Base-by-base conservation (phyloP, 2,797 vertebrate genomes). In the Holocentrus rufus region DNA sequence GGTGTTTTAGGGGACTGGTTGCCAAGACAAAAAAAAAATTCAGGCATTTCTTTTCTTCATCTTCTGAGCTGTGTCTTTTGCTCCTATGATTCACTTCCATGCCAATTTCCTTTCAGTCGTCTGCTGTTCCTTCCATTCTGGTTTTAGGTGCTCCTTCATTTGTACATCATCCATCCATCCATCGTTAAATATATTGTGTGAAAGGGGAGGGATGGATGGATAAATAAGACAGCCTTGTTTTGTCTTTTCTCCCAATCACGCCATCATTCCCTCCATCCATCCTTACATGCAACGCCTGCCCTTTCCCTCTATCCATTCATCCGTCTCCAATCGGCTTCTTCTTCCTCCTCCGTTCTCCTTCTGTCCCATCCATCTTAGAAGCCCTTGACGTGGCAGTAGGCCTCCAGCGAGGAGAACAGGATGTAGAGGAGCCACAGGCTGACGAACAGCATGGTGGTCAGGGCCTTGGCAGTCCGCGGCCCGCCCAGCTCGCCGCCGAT, bases 361-460 rank as follows among this genome's bases (percentile, higher is more conserved):
- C n/a, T n/a, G n/a, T n/a, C n/a, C n/a, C n/a, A n/a, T 31, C 55
- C 66, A n/a, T 59, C 70, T 82, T 95, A 99, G 96, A 99, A 99
- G 95, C 96, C 97, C 90, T 94, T 94, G 95, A 99, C 97, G 95
- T 99, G 98, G 95, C 98, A 99, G 94, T 99, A 99, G 92, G 97
- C 97, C 95, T 99, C 98, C 94, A 99, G 95, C 79, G 98, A 99
- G 88, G 98, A 98, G 95, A 99, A 98, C 88, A 99, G 95, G 95
- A 99, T 99, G 95, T 99, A 99, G 94, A 99, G 93, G 85, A 99
- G 95, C 98, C 98, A 99, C 82, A 99, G 95, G 86, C 98, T 97
- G 91, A 97, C 7, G 84, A 99, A 99, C 80, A 98, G 94, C 92
- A 93, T 95, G 90, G 94, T 92, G 81, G 98, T 99, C 90, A 98